phyloP scores from a whole-genome alignment of 2,888 invertebrate genomes.

The Megaustenia siamemsis region DNA sequence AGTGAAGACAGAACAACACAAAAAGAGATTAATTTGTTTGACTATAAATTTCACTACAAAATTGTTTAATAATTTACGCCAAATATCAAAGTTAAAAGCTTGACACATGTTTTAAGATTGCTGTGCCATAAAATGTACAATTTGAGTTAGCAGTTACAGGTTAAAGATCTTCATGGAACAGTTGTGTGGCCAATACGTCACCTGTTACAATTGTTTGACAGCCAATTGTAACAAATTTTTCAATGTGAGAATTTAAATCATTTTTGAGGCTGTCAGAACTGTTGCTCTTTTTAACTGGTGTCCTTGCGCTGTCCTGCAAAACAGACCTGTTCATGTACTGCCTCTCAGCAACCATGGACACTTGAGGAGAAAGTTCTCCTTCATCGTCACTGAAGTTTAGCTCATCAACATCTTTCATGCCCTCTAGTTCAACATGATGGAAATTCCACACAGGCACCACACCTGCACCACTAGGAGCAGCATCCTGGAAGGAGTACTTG shows the following conservation, averaged over 20 bases:
- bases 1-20: not conserved
- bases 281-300: slow-evolving; percentile 41
- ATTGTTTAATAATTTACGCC: not conserved
- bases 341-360: slow-evolving; percentile 79
- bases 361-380: slow-evolving; percentile 68
- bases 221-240: slow-evolving; percentile 66
- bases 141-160: not conserved
- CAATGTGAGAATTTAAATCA: slow-evolving; percentile 42
- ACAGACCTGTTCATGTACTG: slow-evolving; percentile 78
- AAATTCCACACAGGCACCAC: slow-evolving; percentile 79
- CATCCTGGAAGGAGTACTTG: slow-evolving; percentile 75
- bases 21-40: not conserved
- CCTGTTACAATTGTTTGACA: slow-evolving; percentile 80
- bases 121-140: not conserved
- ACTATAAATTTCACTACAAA: not conserved
- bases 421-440: slow-evolving; percentile 72
- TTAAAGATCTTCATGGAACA: slow-evolving; percentile 78
- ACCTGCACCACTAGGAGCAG: slow-evolving; percentile 78
- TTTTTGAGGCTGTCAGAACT: slow-evolving; percentile 49
- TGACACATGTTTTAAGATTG: not conserved
- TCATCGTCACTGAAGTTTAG: slow-evolving; percentile 70
- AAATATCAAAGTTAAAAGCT: not conserved
- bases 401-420: slow-evolving; percentile 73
- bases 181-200: slow-evolving; percentile 80
- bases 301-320: slow-evolving; percentile 71